Base-by-base conservation (phyloP, 2,888 invertebrate species). In the Platycheirus rosarum region DNA sequence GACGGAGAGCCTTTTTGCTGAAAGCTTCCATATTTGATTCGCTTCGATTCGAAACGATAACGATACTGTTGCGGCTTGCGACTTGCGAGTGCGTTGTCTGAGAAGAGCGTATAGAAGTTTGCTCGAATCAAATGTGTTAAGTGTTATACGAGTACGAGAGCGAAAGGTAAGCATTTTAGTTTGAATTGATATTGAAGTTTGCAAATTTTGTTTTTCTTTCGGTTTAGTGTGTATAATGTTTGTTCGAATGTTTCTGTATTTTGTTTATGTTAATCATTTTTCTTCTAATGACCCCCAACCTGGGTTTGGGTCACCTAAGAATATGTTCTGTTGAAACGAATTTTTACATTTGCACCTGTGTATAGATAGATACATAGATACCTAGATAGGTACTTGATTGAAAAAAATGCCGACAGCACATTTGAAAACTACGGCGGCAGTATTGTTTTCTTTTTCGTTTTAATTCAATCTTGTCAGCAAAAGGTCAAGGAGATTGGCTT, bases 61-160 rank as follows among this genome's bases (percentile, higher is more conserved):
- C 42, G 60, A 70, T 70, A 77, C 66, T 70, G 65, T 46, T 48
- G 71, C 62, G 66, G 51, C n/a, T 40, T 55, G 57, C 62, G 35
- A 23, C 26, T 44, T n/a, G n/a, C n/a, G n/a, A n/a, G n/a, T n/a
- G n/a, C n/a, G n/a, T n/a, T n/a, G n/a, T n/a, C n/a, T n/a, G n/a
- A n/a, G n/a, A n/a, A n/a, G 20, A 57, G 63, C 60, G 75, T 80
- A 70, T 80, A 42, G n/a, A 76, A 80, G 51, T 76, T 77, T 71
- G 18, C 68, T 37, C 8, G 23, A 42, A 8, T 37, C 16, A 53
- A 70, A 73, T 77, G 77, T 82, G 82, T 82, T 82, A 77, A n/a
- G n/a, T n/a, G n/a, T n/a, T n/a, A n/a, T n/a, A n/a, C n/a, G n/a
- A n/a, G n/a, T 71, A 77, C 55, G 62, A 63, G 77, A 82, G 73